A percentile compares a stretch with the other conserved stretches of the same genome.
Evolutionary conservation across 2,888 invertebrate genomes (phyloP).

Genomic region (Agrochola litura): DNA sequence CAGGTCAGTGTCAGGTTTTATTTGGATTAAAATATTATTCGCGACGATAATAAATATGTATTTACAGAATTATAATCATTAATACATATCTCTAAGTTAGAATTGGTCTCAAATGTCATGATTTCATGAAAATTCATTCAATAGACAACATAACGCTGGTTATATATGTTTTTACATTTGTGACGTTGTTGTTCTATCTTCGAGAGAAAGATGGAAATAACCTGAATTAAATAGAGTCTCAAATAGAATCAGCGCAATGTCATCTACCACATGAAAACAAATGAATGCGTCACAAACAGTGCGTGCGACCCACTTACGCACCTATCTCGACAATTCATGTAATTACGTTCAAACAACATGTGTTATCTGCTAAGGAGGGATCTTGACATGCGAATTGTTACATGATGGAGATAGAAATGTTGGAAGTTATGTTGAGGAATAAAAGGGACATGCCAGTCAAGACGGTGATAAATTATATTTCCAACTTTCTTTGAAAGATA

Average conservation of each 20-base stretch:
- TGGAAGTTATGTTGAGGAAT: neutral
- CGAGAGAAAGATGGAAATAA: neutral
- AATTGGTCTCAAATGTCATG: too few relatives aligned
- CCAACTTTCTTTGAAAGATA: neutral
- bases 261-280: constrained; percentile 24
- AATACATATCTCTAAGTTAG: too few relatives aligned
- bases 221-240: too few relatives aligned
- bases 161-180: too few relatives aligned
- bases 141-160: too few relatives aligned
- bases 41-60: too few relatives aligned
- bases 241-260: constrained; percentile 7
- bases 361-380: constrained; percentile 44
- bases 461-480: neutral
- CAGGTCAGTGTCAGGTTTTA: too few relatives aligned
- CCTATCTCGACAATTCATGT: constrained; percentile 46
- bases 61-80: too few relatives aligned
- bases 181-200: neutral
- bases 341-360: constrained; percentile 46
- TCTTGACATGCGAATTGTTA: constrained; percentile 6
- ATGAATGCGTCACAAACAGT: constrained; percentile 19
- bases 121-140: too few relatives aligned
- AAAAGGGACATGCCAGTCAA: neutral
- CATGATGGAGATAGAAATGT: neutral
- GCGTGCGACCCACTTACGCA: constrained; percentile 47
- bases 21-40: too few relatives aligned